Conservation (phyloP, 2,113 vertebrate genomes). For the Lepidothrix coronata region DNA sequence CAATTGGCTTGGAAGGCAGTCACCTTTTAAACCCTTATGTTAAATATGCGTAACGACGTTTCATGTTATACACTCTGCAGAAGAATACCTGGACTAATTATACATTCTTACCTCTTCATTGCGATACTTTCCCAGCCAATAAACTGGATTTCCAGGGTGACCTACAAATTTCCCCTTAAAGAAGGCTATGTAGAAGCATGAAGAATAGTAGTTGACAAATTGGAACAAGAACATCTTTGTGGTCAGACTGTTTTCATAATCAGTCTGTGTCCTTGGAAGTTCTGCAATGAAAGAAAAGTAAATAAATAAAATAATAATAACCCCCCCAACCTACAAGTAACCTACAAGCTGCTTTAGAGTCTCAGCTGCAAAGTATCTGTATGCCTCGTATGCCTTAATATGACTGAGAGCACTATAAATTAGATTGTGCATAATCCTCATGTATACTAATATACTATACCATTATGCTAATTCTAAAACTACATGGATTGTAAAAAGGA, state of each 20-base stretch:
- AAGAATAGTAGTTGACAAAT: conserved; percentile 96
- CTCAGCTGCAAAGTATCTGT: neutral
- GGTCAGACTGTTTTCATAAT: conserved; percentile 94
- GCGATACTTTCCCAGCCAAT: conserved; percentile 86
- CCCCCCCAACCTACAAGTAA: neutral
- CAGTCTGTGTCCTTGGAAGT: conserved; percentile 88
- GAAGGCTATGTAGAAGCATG: conserved; percentile 95
- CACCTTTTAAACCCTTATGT: neutral
- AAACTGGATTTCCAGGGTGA: conserved; percentile 85
- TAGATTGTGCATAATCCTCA: conserved; percentile 5
- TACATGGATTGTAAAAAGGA: conserved; percentile 6
- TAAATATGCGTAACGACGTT: neutral
- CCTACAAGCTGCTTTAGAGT: neutral
- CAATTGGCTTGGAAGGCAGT: neutral
- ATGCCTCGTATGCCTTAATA: neutral
- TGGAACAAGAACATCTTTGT: conserved; percentile 98
- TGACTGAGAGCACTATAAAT: conserved; percentile 33
- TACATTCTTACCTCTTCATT: conserved; percentile 86
- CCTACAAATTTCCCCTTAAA: conserved; percentile 92
- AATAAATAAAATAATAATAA: neutral
- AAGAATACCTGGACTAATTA: neutral
- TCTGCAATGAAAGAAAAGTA: conserved; percentile 72
- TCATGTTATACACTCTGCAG: neutral
- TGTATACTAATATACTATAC: neutral
- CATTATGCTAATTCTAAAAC: conserved; percentile 45